Conservation (phyloP, 2,797 vertebrate species). For the Streptopelia turtur region DNA sequence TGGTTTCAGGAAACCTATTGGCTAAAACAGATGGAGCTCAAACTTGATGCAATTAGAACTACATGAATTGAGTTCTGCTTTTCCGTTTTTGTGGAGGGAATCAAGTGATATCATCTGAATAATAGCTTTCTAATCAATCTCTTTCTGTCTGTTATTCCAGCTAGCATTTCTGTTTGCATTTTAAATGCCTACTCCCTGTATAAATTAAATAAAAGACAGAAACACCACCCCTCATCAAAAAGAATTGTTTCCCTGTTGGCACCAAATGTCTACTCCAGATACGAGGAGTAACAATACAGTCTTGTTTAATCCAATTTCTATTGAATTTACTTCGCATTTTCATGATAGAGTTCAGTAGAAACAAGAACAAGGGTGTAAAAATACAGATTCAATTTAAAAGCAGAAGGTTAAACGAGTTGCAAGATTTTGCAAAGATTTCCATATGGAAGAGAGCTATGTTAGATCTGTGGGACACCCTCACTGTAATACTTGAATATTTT, state of each 20-base stretch:
- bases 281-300: neutral
- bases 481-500: neutral
- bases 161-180: neutral
- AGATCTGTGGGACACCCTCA: neutral
- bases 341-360: neutral
- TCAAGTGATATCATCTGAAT: neutral
- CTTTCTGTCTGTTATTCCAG: neutral
- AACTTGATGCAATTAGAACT: neutral
- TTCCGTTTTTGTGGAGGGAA: slow-evolving; percentile 2
- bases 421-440: neutral
- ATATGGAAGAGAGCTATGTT: neutral
- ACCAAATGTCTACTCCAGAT: neutral
- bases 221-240: slow-evolving; percentile 1
- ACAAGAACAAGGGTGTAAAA: neutral
- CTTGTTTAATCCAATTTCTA: neutral
- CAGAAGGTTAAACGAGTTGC: neutral
- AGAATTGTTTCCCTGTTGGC: neutral
- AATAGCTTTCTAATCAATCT: slow-evolving; percentile 6
- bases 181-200: neutral
- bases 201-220: slow-evolving; percentile 2
- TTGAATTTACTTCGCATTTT: neutral
- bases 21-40: neutral
- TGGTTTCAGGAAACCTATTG: neutral
- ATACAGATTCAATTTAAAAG: neutral
- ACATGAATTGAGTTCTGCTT: neutral